phyloP scores from a whole-genome alignment of 2,888 invertebrate species.

The Clostera curtula region DNA sequence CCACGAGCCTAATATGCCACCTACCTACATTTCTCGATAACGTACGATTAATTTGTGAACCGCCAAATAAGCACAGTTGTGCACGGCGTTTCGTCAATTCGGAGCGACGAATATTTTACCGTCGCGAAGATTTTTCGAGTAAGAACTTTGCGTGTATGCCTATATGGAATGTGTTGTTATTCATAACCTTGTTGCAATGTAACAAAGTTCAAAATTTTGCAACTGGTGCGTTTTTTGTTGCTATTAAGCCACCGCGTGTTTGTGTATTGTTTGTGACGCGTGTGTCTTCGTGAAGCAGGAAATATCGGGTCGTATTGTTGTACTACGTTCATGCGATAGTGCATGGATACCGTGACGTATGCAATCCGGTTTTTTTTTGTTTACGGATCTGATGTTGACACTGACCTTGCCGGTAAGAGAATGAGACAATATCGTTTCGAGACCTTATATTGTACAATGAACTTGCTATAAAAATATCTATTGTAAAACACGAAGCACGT shows the following conservation, averaged over 20 bases:
- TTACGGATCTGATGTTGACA: constrained; percentile 48
- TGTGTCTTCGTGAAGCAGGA: constrained; percentile 43
- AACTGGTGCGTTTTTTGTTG: constrained; percentile 34
- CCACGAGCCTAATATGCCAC: constrained; percentile 63
- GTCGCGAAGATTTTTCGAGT: constrained; percentile 40
- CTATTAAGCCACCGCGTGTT: constrained; percentile 30
- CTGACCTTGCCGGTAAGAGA: constrained; percentile 58
- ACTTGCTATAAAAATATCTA: no score
- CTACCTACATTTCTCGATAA: constrained; percentile 57
- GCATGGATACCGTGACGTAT: constrained; percentile 48
- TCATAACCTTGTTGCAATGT: constrained; percentile 45
- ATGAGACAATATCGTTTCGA: constrained; percentile 23
- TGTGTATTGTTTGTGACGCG: constrained; percentile 36
- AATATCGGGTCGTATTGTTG: constrained; percentile 27
- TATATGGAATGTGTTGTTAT: constrained; percentile 64
- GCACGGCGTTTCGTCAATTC: constrained; percentile 35
- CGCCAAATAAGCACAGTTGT: constrained; percentile 52
- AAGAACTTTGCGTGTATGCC: constrained; percentile 32
- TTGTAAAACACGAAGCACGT: no score
- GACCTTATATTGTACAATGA: constrained; percentile 16
- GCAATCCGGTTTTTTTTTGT: constrained; percentile 58
- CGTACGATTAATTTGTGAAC: constrained; percentile 52
- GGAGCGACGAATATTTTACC: constrained; percentile 26
- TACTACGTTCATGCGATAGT: constrained; percentile 33
- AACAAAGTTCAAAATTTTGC: constrained; percentile 37